Base-by-base conservation (phyloP, 2,797 vertebrate species). In the Epinephelus malabaricus region DNA sequence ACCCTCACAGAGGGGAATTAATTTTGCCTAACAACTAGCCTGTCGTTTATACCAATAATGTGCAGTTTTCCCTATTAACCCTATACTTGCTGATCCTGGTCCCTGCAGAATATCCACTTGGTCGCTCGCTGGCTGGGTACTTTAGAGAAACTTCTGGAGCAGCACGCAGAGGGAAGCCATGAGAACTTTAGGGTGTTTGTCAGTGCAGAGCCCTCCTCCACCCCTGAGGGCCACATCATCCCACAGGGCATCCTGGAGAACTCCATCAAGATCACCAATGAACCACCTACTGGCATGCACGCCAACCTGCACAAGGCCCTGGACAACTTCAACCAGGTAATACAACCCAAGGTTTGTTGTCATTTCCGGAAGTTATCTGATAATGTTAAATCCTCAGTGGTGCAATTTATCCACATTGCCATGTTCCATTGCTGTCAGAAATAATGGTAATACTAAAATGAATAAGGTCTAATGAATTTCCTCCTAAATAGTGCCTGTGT, bases 291-390 rank as follows among this genome's bases (percentile, higher is more conserved):
- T 0, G 98, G 98, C 68, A 97, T 99, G 95, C 96, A 96, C 0
- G 97, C 97, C 69, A 99, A 97, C 92, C 95, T 99, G 79, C 98
- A 99, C 96, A 97, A 97, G 88, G 97, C 98, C 47, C 94, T 99
- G 30, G 97, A 99, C 93, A 98, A 97, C 93, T 99, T 99, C 92
- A 97, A 82, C 86, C 98, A 99, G 98, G 98, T 99, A 90, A 58
- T 3, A 25, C 23, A 11, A 4, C 11, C 30, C 5, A 0, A 45
- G 30, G 34, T 23, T 3, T 34, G 11, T 43, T 11, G 21, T 61
- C 7, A 18, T 13, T 53, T 18, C 25, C 12, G 2, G 19, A 40
- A 25, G 17, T 27, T 40, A 45, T 6, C 18, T 58, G 50, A 21
- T 17, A 13, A 27, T 17, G 34, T 38, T 25, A 2, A 59, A 53